Evolutionary conservation across 2,797 vertebrate species (phyloP), one percentile per base, ranked within the genome.

Genomic region (Syndactyla subalaris): DNA sequence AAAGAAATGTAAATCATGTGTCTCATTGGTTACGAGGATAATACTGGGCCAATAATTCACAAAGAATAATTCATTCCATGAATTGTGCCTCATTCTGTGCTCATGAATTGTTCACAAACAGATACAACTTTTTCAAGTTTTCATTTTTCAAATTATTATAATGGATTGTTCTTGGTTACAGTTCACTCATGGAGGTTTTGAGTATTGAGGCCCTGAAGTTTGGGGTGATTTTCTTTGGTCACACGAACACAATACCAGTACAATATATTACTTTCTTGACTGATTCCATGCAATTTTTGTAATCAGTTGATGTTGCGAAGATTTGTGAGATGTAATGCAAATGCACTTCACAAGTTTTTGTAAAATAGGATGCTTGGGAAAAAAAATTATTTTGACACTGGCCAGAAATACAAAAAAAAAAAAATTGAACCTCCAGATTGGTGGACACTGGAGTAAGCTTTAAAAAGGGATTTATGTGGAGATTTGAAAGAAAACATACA

Each of bases 1-100:
- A 94, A 87, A 92, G 91, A 95, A 97, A 97, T 97, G 96, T 94
- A 97, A 97, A 97, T 97, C 86, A 95, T 93, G 88, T 96, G 92
- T 96, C 95, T 94, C 77, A n/a, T 91, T 92, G 89, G 62, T 94
- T 96, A 93, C 4, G 34, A 97, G 89, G 78, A 85, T 92, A 97
- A 97, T 91, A 77, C 81, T 23, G 49, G 80, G 91, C 74, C 89
- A 94, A 94, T 96, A 96, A 94, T 96, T 97, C 92, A 96, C 91
- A 94, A 96, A 95, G 91, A 97, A 95, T 95, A 96, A 96, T 96
- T 94, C 87, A 92, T 95, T 91, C 93, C 23, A 6, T 85, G 80
- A 95, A 92, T 92, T 78, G 52, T 78, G 45, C 86, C 88, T 94
- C 77, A 79, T 91, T 94, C 88, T 96, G 88, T 88, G 95, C 87